Evolutionary conservation across 2,113 vertebrate species (phyloP).

Genomic region (Stegastes partitus): DNA sequence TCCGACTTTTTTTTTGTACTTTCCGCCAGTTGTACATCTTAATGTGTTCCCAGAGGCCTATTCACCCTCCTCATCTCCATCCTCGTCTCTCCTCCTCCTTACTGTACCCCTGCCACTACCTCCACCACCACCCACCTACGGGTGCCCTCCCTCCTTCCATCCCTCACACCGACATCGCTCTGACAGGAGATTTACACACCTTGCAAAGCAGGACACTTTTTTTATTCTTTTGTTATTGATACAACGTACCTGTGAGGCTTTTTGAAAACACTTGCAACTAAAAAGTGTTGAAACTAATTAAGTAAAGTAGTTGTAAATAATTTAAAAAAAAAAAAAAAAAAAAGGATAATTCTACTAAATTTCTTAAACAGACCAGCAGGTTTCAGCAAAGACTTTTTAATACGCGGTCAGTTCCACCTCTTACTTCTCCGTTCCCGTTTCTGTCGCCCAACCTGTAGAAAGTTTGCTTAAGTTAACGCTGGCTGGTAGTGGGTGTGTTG

Average conservation of each 20-base stretch:
- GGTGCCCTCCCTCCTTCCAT: conserved; percentile 35
- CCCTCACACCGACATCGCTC: conserved; percentile 7
- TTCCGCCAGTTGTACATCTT: conserved; percentile 78
- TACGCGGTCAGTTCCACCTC: not conserved
- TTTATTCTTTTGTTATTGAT: not conserved
- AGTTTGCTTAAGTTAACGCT: conserved; percentile 84
- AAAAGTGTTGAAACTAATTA: too few relatives aligned
- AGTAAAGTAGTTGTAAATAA: not conserved
- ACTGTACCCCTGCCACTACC: conserved; percentile 5
- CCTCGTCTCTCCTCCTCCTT: conserved; percentile 17
- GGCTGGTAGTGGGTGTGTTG: conserved; percentile 35
- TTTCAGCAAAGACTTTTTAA: not conserved
- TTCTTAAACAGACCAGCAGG: not conserved
- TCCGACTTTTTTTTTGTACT: conserved; percentile 67
- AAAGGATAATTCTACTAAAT: too few relatives aligned
- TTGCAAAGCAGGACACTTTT: conserved; percentile 30
- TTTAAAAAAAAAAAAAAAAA: not conserved
- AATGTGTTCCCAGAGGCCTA: conserved; percentile 80
- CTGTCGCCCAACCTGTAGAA: conserved; percentile 88
- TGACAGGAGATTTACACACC: conserved; percentile 28
- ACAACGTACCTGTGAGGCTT: not conserved
- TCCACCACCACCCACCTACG: conserved; percentile 33
- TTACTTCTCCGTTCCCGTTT: conserved; percentile 59
- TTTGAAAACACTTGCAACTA: too few relatives aligned
- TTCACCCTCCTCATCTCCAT: conserved; percentile 61